Evolutionary conservation across 37 sponge, comb jelly and placozoan species (phyloP).

Genomic region (Cladorhizidae sp.): DNA sequence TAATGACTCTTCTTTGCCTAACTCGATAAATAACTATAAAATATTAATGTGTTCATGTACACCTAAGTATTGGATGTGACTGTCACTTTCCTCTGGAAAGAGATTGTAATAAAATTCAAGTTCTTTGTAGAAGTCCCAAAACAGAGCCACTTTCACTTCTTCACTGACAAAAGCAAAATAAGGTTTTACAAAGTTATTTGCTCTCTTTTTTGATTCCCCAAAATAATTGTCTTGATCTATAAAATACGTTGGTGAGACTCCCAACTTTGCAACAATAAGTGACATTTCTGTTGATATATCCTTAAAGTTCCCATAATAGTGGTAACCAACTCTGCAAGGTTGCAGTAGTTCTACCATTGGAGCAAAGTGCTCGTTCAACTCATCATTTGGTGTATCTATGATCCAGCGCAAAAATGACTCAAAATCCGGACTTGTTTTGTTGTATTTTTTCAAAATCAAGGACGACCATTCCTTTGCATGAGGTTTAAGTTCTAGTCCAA

Average conservation of each 20-base stretch:
- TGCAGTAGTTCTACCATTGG: conserved; percentile 11
- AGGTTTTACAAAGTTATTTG: not conserved
- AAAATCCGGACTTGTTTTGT: not conserved
- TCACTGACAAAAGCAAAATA: conserved; percentile 19
- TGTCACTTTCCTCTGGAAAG: conserved; percentile 25
- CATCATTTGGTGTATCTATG: conserved; percentile 4
- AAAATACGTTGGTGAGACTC: not conserved
- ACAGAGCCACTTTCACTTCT: conserved; percentile 19
- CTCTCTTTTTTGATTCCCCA: not conserved
- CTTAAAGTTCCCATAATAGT: conserved; percentile 51
- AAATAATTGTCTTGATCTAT: not conserved
- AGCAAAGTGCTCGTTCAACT: conserved; percentile 50
- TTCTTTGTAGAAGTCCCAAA: conserved; percentile 15
- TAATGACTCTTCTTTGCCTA: too few species aligned
- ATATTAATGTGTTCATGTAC: not conserved
- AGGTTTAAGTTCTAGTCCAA: not conserved
- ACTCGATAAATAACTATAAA: not conserved
- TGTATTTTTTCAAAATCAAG: not conserved
- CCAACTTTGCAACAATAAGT: conserved; percentile 1
- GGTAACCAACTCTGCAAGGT: conserved; percentile 40
- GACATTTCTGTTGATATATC: conserved; percentile 6
- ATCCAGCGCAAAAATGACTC: conserved; percentile 38
- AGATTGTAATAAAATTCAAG: conserved; percentile 43
- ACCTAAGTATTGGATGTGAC: not conserved
- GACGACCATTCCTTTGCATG: conserved; percentile 1